These are phyloP conservation scores for Andrena hattorfiana DNA, from an alignment of 2,888 invertebrate genomes.

Conservation along the genomic window DNA sequence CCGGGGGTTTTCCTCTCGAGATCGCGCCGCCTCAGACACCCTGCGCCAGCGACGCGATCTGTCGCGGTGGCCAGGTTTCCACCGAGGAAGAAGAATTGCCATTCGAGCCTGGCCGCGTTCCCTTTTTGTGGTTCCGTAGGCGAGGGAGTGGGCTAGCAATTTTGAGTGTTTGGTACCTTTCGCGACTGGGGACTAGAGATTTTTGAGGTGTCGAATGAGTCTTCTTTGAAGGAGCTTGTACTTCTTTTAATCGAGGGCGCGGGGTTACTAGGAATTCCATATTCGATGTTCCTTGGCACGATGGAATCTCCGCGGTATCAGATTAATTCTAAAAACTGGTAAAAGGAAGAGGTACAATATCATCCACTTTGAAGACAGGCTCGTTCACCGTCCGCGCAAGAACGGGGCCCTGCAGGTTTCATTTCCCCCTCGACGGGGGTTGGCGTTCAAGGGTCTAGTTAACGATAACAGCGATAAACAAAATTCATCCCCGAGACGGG, in stretches of 20 bases:
- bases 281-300: no score
- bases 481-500: conserved; percentile 47
- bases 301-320: no score
- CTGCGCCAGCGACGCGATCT: conserved; percentile 22
- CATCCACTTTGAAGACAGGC: background rate
- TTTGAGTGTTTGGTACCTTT: no score
- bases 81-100: conserved; percentile 6
- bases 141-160: no score
- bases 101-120: background rate
- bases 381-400: background rate
- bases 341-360: background rate
- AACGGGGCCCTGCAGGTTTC: conserved; percentile 3
- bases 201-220: no score
- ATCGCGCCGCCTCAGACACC: conserved; percentile 13
- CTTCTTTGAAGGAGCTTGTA: no score
- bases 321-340: no score
- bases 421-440: conserved; percentile 6
- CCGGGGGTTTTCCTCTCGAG: conserved; percentile 28
- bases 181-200: no score
- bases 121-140: no score
- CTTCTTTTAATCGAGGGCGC: no score
- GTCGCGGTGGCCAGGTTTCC: conserved; percentile 1
- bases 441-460: conserved; percentile 2
- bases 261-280: no score
- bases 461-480: conserved; percentile 49